phyloP scores from a whole-genome alignment of 2,797 vertebrate genomes.

The Melanotaenia maccullochi region DNA sequence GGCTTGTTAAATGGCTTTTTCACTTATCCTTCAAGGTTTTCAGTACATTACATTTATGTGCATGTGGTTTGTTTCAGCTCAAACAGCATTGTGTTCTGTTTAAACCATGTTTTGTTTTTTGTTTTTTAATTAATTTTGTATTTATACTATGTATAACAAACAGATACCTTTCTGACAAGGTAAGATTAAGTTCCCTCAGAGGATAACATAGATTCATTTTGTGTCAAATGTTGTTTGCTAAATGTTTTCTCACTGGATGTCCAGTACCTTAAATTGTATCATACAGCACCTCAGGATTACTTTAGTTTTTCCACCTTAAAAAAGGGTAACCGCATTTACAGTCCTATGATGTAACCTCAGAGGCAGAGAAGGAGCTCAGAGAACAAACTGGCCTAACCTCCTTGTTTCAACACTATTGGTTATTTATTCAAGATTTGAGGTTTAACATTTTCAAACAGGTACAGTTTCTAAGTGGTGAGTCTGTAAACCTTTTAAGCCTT shows the following conservation, averaged over 20 bases:
- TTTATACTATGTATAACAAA: not conserved
- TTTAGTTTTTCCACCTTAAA: constrained; percentile 11
- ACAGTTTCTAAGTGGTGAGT: not conserved
- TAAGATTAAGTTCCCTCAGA: not conserved
- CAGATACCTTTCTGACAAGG: not conserved
- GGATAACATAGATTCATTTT: not conserved
- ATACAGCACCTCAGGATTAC: not conserved
- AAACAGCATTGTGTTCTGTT: not conserved
- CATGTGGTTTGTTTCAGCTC: not conserved
- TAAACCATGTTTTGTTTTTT: not conserved
- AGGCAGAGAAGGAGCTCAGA: not conserved
- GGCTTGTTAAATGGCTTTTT: not conserved
- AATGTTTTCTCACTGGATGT: not conserved
- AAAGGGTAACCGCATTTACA: constrained; percentile 31
- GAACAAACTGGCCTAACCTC: constrained; percentile 19
- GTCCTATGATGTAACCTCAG: constrained; percentile 36
- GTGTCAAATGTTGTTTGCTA: not conserved
- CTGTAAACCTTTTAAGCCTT: not conserved
- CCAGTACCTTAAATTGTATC: not conserved
- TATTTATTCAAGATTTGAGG: constrained; percentile 1
- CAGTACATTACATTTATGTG: not conserved
- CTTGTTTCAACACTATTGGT: constrained; percentile 17
- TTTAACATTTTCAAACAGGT: not conserved
- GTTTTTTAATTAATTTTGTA: not conserved
- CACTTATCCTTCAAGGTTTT: not conserved